Evolutionary conservation across 2,113 vertebrate genomes (phyloP).

Genomic region (Pristiophorus japonicus): DNA sequence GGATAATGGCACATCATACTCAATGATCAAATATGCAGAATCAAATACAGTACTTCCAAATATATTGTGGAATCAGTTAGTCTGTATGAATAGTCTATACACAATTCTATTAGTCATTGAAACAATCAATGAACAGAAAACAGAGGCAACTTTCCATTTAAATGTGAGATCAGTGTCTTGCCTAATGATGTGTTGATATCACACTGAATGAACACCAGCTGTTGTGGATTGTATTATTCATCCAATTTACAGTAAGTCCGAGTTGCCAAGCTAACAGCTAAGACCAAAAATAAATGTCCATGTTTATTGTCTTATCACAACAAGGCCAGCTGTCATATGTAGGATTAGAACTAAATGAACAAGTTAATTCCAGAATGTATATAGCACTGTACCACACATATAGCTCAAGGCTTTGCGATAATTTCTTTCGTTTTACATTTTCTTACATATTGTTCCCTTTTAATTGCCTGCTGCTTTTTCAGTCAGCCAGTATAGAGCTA

Average conservation of each 20-base stretch:
- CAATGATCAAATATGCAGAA: not conserved
- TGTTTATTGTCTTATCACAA: not conserved
- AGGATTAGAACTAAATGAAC: not conserved
- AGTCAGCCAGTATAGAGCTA: not conserved
- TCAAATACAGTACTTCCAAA: not conserved
- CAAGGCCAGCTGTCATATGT: not conserved
- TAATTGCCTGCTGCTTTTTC: not conserved
- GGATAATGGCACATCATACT: not conserved
- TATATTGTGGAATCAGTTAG: not conserved
- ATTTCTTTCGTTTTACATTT: not conserved
- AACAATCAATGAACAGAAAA: not conserved
- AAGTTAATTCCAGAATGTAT: not conserved
- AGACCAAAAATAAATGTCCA: constrained; percentile 1
- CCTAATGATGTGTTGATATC: not conserved
- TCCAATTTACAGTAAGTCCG: not conserved
- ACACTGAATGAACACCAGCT: not conserved
- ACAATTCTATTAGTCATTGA: not conserved
- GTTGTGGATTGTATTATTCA: constrained; percentile 6
- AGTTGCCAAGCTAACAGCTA: not conserved
- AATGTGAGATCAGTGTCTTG: not conserved
- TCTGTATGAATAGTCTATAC: not conserved
- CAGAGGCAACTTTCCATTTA: not conserved
- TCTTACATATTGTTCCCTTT: not conserved
- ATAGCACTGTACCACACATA: not conserved
- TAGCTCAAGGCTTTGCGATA: not conserved